phyloP scores from a whole-genome alignment of 2,113 vertebrate genomes.

The Menidia beryllina region DNA sequence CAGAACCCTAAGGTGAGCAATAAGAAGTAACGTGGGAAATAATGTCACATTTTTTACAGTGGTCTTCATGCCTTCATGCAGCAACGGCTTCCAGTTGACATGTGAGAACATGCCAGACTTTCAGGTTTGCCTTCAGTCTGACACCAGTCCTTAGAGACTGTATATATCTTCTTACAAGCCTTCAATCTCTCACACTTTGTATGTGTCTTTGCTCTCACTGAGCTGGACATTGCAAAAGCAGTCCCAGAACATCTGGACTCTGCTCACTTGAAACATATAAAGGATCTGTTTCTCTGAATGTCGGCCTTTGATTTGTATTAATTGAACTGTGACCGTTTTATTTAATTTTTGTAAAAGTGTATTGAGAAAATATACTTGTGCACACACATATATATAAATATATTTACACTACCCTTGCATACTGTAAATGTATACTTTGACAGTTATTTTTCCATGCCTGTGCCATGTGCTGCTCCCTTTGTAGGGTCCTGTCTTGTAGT shows the following conservation, averaged over 20 bases:
- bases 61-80: conserved; percentile 10
- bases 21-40: too few relatives aligned
- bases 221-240: conserved; percentile 3
- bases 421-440: too few relatives aligned
- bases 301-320: too few relatives aligned
- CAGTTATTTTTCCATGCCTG: background rate
- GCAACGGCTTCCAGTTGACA: conserved; percentile 23
- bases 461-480: conserved; percentile 3
- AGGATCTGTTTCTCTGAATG: background rate
- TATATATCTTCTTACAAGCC: conserved; percentile 4
- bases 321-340: too few relatives aligned
- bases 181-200: conserved; percentile 14
- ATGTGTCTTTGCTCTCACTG: conserved; percentile 7
- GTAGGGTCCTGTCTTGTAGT: too few relatives aligned
- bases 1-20: background rate
- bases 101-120: conserved; percentile 45
- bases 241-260: background rate
- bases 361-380: too few relatives aligned
- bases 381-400: too few relatives aligned
- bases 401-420: too few relatives aligned
- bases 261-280: background rate
- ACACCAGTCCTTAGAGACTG: conserved; percentile 42
- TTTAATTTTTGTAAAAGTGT: too few relatives aligned
- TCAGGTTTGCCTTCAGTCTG: conserved; percentile 28
- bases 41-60: background rate